phyloP scores from a whole-genome alignment of 2,888 invertebrate genomes.

The Syrista parreyssii region DNA sequence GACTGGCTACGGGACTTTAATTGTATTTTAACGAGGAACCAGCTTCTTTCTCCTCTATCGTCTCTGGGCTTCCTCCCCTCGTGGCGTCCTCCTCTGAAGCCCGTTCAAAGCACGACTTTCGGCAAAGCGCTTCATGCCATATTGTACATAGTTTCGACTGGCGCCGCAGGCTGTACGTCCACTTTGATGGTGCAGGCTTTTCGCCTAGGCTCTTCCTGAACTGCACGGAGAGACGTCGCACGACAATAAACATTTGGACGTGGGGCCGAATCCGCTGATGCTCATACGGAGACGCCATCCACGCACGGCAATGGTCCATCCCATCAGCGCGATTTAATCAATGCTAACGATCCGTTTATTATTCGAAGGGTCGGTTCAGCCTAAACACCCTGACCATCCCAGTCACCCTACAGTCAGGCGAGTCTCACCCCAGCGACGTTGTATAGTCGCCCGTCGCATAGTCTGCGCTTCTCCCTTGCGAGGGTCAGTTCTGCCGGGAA shows the following conservation, averaged over 20 bases:
- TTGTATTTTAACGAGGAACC: constrained; percentile 42
- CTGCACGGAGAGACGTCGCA: too few species aligned
- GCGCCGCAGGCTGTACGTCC: too few species aligned
- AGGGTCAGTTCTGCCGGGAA: constrained; percentile 20
- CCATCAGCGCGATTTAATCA: constrained; percentile 43
- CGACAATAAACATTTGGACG: neutral
- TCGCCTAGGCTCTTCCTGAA: too few species aligned
- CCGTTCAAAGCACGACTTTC: too few species aligned
- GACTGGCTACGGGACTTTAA: constrained; percentile 38
- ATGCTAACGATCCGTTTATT: constrained; percentile 52
- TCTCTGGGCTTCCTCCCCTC: neutral
- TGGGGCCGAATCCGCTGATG: neutral
- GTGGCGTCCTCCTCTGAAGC: neutral
- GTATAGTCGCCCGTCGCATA: neutral
- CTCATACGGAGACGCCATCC: too few species aligned
- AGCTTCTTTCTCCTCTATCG: neutral
- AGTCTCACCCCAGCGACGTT: too few species aligned
- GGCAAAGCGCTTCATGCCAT: too few species aligned
- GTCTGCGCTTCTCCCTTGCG: constrained; percentile 11
- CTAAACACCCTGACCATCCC: too few species aligned
- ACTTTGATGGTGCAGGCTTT: too few species aligned
- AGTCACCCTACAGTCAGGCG: too few species aligned
- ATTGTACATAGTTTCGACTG: too few species aligned
- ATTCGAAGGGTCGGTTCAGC: constrained; percentile 33
- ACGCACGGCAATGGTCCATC: neutral